phyloP scores from a whole-genome alignment of 2,113 vertebrate species.

The Cromileptes altivelis region DNA sequence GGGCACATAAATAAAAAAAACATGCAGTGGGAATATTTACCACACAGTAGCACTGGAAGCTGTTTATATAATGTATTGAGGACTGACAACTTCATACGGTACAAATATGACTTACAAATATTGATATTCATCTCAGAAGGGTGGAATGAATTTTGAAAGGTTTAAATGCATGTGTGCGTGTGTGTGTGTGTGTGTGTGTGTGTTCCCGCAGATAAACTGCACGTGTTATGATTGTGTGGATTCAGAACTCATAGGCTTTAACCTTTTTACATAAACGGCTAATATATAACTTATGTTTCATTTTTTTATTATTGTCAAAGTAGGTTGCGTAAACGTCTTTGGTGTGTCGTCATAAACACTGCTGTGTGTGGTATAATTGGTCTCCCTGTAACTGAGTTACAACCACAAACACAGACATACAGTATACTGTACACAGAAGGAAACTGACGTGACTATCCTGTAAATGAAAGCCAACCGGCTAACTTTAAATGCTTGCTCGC shows the following conservation, averaged over 20 bases:
- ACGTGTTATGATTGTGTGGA: not conserved
- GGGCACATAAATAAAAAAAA: not conserved
- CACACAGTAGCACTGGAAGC: not conserved
- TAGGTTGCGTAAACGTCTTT: not conserved
- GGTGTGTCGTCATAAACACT: not conserved
- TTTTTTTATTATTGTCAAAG: not conserved
- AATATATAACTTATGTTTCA: too few species aligned
- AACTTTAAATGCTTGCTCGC: not conserved
- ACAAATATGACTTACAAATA: not conserved
- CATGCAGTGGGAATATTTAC: constrained; percentile 21
- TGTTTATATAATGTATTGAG: not conserved
- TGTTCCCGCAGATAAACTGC: not conserved
- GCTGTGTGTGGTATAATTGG: not conserved
- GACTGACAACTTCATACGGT: not conserved
- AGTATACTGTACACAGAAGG: not conserved
- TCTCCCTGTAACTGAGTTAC: too few species aligned
- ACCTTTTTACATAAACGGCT: not conserved
- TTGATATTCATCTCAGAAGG: not conserved
- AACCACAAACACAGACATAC: not conserved
- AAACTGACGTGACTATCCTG: not conserved
- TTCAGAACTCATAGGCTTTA: not conserved
- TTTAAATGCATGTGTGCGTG: not conserved
- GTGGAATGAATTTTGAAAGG: not conserved
- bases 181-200: fast-evolving
- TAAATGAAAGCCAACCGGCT: not conserved